Percentiles rank a stretch among this genome's conserved stretches.
These are phyloP conservation scores for Calephelis virginiensis DNA, from an alignment of 1,140 invertebrate species.

Conservation along the genomic window DNA sequence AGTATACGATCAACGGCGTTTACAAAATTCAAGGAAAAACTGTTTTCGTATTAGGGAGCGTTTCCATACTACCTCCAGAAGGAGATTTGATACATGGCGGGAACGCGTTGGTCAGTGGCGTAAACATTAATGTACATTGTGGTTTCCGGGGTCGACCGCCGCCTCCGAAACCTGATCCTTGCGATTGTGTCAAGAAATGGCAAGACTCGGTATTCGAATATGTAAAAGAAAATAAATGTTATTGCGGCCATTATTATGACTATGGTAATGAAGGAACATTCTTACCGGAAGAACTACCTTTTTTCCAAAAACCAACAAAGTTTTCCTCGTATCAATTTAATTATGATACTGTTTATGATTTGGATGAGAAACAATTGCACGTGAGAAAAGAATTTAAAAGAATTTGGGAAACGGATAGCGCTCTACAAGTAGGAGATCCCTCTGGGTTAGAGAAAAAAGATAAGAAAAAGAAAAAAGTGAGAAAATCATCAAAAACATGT, in stretches of 20 bases:
- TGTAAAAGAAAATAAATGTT: conserved; percentile 55
- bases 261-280: conserved; percentile 58
- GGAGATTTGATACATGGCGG: conserved; percentile 65
- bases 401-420: conserved; percentile 63
- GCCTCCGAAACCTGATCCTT: conserved; percentile 48
- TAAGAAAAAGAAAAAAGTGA: conserved; percentile 55
- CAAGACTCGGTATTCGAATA: conserved; percentile 51
- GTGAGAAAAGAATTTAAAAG: conserved; percentile 61
- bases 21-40: conserved; percentile 43
- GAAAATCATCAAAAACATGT: conserved; percentile 49
- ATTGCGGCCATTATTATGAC: conserved; percentile 60
- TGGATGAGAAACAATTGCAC: conserved; percentile 47
- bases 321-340: conserved; percentile 49
- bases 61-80: conserved; percentile 47
- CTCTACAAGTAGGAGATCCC: conserved; percentile 45
- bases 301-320: conserved; percentile 52
- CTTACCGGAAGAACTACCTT: conserved; percentile 47
- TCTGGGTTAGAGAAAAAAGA: conserved; percentile 40
- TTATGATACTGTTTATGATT: conserved; percentile 60
- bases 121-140: conserved; percentile 55
- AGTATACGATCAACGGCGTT: conserved; percentile 59
- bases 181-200: conserved; percentile 60
- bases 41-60: conserved; percentile 46
- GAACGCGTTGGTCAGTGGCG: conserved; percentile 36
- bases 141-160: conserved; percentile 48